Base-by-base conservation (phyloP, 1,140 invertebrate species). In the Papilio machaon region DNA sequence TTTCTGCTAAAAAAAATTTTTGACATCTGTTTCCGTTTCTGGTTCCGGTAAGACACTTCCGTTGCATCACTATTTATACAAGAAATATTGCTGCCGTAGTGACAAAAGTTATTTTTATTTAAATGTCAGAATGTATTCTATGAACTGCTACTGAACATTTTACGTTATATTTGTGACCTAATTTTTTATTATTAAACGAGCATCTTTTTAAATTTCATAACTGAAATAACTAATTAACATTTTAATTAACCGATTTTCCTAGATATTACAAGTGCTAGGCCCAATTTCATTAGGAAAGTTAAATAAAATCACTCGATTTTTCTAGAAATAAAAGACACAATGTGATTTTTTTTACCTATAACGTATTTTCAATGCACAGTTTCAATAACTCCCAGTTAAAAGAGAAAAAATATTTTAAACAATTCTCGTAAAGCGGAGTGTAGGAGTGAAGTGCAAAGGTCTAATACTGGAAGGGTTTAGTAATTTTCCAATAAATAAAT, bases 401-500 rank as follows among this genome's bases (percentile, higher is more conserved):
- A 23, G 19, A 19, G 52, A n/a, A n/a, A 58, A n/a, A 9, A 58
- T 58, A 60, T 60, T 75, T 46, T 23, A 47, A 46, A 19, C 73
- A 52, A 15, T 67, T 35, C 35, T 0, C 46, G n/a, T 74, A 3
- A 75, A 52, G 19, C n/a, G 46, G 17, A 30, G n/a, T 47, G 73
- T 75, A 46, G 43, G 73, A 49, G 47, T 47, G 23, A 67, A 10
- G 46, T 17, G 19, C 19, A 52, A 49, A 52, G 19, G 10, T 49
- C 13, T n/a, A 74, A 11, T 47, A 46, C 73, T 46, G 73, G 9
- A 43, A 19, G 47, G 15, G 3, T 47, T 47, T 11, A 76, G 74
- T 23, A 52, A 54, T 76, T 76, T 76, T 74, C 46, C 46, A 76
- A 76, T 76, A 47, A 76, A 76, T 76, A 76, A 76, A 76, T 52